Evolutionary conservation across 2,888 invertebrate species (phyloP).

Genomic region (Nomada flava): DNA sequence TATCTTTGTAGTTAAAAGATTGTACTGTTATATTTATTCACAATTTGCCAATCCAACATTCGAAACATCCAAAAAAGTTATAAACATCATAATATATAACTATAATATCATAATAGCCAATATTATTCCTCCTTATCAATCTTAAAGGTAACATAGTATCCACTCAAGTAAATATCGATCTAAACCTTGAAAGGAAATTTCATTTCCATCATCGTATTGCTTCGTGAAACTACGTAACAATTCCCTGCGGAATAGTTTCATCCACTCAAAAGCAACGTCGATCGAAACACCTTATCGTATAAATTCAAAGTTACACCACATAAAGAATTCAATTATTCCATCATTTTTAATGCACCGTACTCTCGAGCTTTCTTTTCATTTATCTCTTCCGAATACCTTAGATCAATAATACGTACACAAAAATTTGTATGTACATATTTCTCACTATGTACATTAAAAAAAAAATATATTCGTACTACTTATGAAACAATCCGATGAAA

Average conservation of each 20-base stretch:
- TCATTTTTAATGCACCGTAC: background rate
- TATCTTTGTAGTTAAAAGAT: no score
- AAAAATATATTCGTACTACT: no score
- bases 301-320: background rate
- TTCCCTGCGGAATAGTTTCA: background rate
- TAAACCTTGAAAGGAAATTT: background rate
- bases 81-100: background rate
- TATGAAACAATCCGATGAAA: no score
- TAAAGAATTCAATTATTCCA: background rate
- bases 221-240: background rate
- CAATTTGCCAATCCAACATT: no score
- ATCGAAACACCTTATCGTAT: background rate
- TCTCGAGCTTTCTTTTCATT: background rate
- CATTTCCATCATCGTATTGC: background rate
- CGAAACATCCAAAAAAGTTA: background rate
- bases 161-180: background rate
- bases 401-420: no score
- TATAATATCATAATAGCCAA: background rate
- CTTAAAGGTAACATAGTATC: background rate
- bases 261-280: background rate
- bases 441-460: no score
- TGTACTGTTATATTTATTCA: no score
- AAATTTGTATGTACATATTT: no score
- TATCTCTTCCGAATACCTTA: background rate
- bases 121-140: background rate